Evolutionary conservation across 2,797 vertebrate species (phyloP).

Genomic region (Gymnopithys bicolor): DNA sequence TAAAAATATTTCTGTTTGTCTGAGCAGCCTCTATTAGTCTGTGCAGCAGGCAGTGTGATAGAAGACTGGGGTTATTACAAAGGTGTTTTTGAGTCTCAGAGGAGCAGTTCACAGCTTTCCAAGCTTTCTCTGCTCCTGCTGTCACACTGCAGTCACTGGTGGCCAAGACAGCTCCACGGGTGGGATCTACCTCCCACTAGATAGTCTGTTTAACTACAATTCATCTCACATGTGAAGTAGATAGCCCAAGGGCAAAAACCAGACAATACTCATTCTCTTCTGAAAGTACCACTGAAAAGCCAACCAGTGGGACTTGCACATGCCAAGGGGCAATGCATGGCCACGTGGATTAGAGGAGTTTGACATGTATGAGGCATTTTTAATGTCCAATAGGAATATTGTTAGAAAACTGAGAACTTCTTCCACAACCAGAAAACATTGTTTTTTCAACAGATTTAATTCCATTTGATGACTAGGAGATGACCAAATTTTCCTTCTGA

Average conservation of each 20-base stretch:
- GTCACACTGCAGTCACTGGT: background rate
- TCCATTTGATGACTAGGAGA: background rate
- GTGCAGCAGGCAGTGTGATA: background rate
- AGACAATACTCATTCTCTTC: background rate
- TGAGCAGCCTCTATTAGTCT: background rate
- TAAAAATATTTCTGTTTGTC: constrained; percentile 18
- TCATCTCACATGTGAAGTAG: background rate
- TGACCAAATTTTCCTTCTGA: background rate
- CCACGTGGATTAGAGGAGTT: background rate
- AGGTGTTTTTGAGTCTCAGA: background rate
- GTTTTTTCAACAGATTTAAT: background rate
- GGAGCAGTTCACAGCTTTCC: background rate
- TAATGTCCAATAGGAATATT: background rate
- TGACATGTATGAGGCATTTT: background rate
- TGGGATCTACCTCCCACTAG: background rate
- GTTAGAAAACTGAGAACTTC: background rate
- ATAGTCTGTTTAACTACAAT: background rate
- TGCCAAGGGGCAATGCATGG: fast-evolving
- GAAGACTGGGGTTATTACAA: background rate
- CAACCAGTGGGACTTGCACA: background rate
- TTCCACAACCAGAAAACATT: background rate
- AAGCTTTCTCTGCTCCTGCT: background rate
- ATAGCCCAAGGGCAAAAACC: background rate
- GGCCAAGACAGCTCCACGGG: background rate
- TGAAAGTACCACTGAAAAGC: fast-evolving